Percentiles rank a stretch among this genome's conserved stretches.
Conservation (phyloP, 92 coral and sea anemone genomes). For the Actinostola sp. region DNA sequence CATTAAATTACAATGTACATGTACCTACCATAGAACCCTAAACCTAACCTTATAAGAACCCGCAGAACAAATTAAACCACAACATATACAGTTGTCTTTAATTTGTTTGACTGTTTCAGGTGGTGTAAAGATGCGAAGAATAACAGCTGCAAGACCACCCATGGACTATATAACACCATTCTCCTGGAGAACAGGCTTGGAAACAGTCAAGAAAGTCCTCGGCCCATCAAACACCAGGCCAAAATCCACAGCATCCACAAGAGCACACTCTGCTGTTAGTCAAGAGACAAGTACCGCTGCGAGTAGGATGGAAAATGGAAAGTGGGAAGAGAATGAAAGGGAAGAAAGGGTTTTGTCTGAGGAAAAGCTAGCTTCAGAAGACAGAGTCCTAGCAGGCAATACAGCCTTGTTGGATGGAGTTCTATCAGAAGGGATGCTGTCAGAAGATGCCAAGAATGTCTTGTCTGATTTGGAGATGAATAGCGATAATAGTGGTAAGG, state of each 20-base stretch:
- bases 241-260: slow-evolving; percentile 32
- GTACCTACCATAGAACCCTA: no score
- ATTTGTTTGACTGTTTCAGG: slow-evolving; percentile 27
- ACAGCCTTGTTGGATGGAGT: slow-evolving; percentile 40
- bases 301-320: slow-evolving; percentile 20
- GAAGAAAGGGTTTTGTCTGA: not conserved
- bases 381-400: not conserved
- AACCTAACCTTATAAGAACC: no score
- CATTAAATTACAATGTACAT: no score
- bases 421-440: slow-evolving; percentile 61
- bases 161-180: slow-evolving; percentile 80
- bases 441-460: slow-evolving; percentile 84
- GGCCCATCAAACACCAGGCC: slow-evolving; percentile 71
- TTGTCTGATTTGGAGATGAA: slow-evolving; percentile 84
- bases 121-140: slow-evolving; percentile 74
- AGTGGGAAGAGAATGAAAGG: slow-evolving; percentile 16
- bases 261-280: slow-evolving; percentile 61
- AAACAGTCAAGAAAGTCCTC: slow-evolving; percentile 84
- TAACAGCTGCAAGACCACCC: slow-evolving; percentile 78
- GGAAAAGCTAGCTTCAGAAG: no score
- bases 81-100: not conserved
- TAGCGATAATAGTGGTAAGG: slow-evolving; percentile 78
- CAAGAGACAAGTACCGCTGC: slow-evolving; percentile 25
- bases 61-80: no score
- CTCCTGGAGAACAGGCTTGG: slow-evolving; percentile 95